Percentiles rank a stretch among this genome's conserved stretches.
Conservation (phyloP, 2,113 vertebrate genomes). For the Heliornis fulica region DNA sequence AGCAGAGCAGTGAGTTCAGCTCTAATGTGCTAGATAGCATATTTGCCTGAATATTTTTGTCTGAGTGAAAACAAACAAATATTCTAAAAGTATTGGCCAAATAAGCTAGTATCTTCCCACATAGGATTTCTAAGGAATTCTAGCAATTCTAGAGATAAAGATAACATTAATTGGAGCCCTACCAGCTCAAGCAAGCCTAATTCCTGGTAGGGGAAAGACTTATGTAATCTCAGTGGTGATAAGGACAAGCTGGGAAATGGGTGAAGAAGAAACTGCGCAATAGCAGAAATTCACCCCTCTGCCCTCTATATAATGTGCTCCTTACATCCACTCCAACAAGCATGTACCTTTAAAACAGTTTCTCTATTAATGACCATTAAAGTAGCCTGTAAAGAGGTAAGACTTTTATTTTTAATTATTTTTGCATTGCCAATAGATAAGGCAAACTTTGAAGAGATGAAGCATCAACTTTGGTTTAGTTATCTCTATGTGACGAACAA, state of each 20-base stretch:
- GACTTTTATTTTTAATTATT: not conserved
- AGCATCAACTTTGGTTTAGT: not conserved
- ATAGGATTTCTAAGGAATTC: slow-evolving; percentile 9
- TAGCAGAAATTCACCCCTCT: not conserved
- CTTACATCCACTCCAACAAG: not conserved
- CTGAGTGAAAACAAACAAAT: not conserved
- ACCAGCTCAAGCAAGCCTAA: not conserved
- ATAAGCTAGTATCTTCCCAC: not conserved
- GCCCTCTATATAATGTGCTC: not conserved
- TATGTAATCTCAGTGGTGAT: not conserved
- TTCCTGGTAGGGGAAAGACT: not conserved
- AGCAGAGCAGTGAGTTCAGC: not conserved
- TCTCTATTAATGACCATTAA: not conserved
- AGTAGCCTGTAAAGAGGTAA: not conserved
- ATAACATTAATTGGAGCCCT: not conserved
- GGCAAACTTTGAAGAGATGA: not conserved
- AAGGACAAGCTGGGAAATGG: not conserved
- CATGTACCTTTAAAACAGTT: not conserved
- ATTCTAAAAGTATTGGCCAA: not conserved
- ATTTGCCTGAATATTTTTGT: not conserved
- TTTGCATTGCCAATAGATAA: not conserved
- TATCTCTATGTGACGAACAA: not conserved
- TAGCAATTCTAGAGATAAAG: slow-evolving; percentile 10
- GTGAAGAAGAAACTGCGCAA: not conserved
- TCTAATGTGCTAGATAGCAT: not conserved